These are phyloP conservation scores for Planiliza haematocheilus DNA, from an alignment of 2,113 vertebrate genomes.

Conservation along the genomic window DNA sequence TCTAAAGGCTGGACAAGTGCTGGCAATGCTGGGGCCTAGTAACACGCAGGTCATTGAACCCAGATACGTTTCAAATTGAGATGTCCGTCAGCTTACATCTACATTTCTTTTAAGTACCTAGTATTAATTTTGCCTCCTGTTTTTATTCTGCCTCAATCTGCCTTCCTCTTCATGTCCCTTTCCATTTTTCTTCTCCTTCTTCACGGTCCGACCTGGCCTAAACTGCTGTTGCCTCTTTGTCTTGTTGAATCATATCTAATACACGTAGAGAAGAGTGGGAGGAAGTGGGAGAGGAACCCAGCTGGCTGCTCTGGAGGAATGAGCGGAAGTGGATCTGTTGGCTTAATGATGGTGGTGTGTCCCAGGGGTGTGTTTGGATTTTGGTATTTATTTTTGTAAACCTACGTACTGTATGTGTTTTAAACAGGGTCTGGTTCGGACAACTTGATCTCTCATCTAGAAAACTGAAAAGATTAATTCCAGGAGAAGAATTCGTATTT, in stretches of 20 bases:
- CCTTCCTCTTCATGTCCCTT: neutral
- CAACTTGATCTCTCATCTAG: no score
- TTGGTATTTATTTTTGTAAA: neutral
- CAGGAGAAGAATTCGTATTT: neutral
- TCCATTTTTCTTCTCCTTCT: neutral
- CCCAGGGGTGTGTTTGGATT: conserved; percentile 19
- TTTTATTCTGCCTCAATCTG: neutral
- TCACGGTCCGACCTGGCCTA: neutral
- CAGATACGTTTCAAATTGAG: no score
- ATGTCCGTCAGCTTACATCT: no score
- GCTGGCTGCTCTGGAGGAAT: conserved; percentile 38
- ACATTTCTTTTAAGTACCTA: no score
- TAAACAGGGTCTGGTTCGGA: no score
- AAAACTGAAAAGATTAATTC: neutral
- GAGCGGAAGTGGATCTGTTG: conserved; percentile 28
- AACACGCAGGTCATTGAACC: no score
- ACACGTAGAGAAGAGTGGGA: neutral
- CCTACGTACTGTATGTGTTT: neutral
- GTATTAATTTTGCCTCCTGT: no score
- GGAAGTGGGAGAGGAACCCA: conserved; percentile 21
- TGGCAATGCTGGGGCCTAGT: no score
- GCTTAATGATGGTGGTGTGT: conserved; percentile 55
- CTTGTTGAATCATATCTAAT: conserved; percentile 18
- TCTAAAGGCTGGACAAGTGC: no score
- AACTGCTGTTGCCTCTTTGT: conserved; percentile 20